Percentiles rank a stretch among this genome's conserved stretches.
phyloP scores from a whole-genome alignment of 2,888 invertebrate species.

The Xylota sylvarum region DNA sequence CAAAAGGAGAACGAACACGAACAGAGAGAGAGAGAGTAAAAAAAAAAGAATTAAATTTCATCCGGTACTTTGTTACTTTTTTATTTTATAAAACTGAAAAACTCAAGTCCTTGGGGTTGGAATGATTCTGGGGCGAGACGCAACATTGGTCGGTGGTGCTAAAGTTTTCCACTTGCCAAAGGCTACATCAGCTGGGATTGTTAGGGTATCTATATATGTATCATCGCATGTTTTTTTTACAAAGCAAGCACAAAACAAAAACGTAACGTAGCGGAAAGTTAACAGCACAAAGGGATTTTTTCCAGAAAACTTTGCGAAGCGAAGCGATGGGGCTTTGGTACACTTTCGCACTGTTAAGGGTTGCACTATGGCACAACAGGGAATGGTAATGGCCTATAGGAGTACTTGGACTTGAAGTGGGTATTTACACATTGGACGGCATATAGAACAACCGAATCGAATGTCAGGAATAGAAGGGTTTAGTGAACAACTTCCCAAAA shows the following conservation, averaged over 20 bases:
- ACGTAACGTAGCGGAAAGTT: not conserved
- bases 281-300: not conserved
- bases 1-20: not conserved
- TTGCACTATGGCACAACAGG: not conserved
- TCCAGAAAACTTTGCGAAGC: not conserved
- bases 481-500: too few relatives aligned
- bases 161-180: not conserved
- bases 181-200: not conserved
- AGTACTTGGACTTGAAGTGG: too few relatives aligned
- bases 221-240: not conserved
- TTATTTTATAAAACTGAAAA: slow-evolving; percentile 4
- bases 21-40: not conserved
- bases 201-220: not conserved
- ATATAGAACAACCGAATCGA: too few relatives aligned
- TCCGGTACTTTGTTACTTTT: slow-evolving; percentile 20
- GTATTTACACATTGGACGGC: too few relatives aligned
- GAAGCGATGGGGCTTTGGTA: not conserved
- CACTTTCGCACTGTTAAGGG: too few relatives aligned
- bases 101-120: not conserved
- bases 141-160: not conserved
- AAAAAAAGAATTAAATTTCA: slow-evolving; percentile 9
- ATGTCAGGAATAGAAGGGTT: too few relatives aligned
- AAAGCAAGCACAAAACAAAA: too few relatives aligned
- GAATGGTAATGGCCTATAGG: not conserved
- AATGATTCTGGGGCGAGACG: not conserved